Percentiles rank a stretch among this genome's conserved stretches.
These are phyloP conservation scores for Vanessa cardui DNA, from an alignment of 2,888 invertebrate genomes.

Conservation along the genomic window DNA sequence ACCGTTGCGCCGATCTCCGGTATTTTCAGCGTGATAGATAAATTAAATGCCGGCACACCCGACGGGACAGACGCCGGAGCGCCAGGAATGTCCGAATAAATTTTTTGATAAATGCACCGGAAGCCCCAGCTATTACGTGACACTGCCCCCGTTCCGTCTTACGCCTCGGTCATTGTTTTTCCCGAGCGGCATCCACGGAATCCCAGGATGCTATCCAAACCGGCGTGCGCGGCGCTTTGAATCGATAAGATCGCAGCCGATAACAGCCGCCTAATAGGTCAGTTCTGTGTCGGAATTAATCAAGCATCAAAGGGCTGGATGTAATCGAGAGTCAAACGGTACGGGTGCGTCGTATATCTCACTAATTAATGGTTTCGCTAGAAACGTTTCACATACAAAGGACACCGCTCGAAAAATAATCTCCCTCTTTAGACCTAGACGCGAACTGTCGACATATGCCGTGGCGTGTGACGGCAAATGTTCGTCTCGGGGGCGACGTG, in stretches of 20 bases:
- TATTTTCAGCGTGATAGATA: constrained; percentile 78
- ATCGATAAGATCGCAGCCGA: constrained; percentile 77
- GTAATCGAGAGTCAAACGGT: constrained; percentile 67
- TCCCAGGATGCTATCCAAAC: constrained; percentile 66
- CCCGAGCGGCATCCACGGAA: constrained; percentile 67
- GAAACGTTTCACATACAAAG: constrained; percentile 73
- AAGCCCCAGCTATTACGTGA: constrained; percentile 77
- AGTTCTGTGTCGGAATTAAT: constrained; percentile 81
- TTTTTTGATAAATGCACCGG: constrained; percentile 81
- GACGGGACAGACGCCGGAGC: constrained; percentile 65
- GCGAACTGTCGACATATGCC: constrained; percentile 22
- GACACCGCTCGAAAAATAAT: constrained; percentile 64
- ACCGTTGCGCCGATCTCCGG: constrained; percentile 70
- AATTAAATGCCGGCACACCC: constrained; percentile 80
- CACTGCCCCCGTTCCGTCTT: constrained; percentile 70
- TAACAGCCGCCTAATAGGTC: constrained; percentile 74
- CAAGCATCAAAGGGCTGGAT: constrained; percentile 77
- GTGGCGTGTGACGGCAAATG: constrained; percentile 11
- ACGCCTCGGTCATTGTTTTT: constrained; percentile 77
- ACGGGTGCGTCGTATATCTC: constrained; percentile 73
- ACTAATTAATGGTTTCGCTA: constrained; percentile 81
- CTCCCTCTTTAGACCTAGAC: constrained; percentile 29
- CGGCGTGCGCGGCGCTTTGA: constrained; percentile 74
- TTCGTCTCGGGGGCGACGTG: constrained; percentile 12
- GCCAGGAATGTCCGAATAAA: constrained; percentile 79